Percentiles rank a stretch among this genome's conserved stretches.
Evolutionary conservation across 2,113 vertebrate species (phyloP).

Genomic region (Rutilus rutilus): DNA sequence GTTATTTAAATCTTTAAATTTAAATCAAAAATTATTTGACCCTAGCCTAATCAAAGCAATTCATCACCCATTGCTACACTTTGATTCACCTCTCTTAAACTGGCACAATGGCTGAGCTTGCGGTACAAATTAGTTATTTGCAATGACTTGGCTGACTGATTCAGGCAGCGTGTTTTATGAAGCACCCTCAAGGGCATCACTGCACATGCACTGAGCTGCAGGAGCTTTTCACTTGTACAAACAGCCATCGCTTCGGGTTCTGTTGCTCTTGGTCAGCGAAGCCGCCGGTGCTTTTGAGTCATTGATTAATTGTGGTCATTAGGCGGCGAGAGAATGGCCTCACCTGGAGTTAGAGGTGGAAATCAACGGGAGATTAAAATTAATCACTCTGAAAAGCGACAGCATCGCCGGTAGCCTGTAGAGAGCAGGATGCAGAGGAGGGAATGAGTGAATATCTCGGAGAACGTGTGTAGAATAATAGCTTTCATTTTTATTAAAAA

Average conservation of each 20-base stretch:
- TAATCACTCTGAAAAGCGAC: constrained; percentile 63
- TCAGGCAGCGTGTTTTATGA: constrained; percentile 26
- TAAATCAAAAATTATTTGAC: background rate
- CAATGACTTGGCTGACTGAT: constrained; percentile 38
- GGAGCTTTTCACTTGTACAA: background rate
- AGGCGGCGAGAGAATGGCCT: constrained; percentile 70
- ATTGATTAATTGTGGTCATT: constrained; percentile 73
- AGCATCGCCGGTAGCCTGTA: constrained; percentile 25
- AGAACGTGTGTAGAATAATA: background rate
- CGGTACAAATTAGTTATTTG: constrained; percentile 29
- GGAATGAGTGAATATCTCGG: background rate
- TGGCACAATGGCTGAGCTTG: constrained; percentile 16
- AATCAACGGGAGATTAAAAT: constrained; percentile 66
- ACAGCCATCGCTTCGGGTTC: background rate
- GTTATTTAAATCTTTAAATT: background rate
- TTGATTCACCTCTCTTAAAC: constrained; percentile 14
- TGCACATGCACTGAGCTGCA: constrained; percentile 6
- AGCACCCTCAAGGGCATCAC: constrained; percentile 40
- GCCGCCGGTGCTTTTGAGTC: constrained; percentile 37
- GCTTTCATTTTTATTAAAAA: constrained; percentile 68
- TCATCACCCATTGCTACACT: constrained; percentile 1
- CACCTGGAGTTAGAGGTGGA: constrained; percentile 67
- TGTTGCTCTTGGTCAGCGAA: constrained; percentile 16
- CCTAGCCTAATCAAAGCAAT: constrained; percentile 1
- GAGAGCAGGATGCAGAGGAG: constrained; percentile 9